Conservation (phyloP, 1,140 invertebrate genomes). For the Polyergus mexicanus region DNA sequence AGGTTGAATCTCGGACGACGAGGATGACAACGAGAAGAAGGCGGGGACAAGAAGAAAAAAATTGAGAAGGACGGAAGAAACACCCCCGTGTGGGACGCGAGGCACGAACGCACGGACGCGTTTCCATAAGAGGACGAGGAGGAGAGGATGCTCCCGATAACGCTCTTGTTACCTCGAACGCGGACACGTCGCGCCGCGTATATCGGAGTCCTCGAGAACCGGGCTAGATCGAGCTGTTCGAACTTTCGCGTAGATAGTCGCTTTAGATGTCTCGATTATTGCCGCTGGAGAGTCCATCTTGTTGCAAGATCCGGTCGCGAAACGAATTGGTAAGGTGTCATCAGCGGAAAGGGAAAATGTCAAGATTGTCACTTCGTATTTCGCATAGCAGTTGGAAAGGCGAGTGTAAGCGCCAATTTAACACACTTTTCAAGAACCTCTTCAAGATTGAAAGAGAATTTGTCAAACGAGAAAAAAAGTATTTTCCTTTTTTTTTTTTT, state of each 20-base stretch:
- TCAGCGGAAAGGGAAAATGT: not conserved
- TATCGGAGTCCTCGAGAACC: conserved; percentile 69
- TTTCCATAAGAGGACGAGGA: conserved; percentile 74
- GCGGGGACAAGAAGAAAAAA: conserved; percentile 45
- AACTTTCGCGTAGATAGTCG: conserved; percentile 71
- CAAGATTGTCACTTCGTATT: not conserved
- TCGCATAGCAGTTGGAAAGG: not conserved
- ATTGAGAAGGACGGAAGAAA: conserved; percentile 27
- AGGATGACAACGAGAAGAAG: conserved; percentile 32
- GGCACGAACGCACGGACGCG: conserved; percentile 73
- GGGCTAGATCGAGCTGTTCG: conserved; percentile 69
- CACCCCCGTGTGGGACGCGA: conserved; percentile 76
- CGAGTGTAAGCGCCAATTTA: conserved; percentile 41
- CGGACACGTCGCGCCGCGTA: conserved; percentile 73
- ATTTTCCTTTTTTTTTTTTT: conserved; percentile 17
- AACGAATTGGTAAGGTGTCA: conserved; percentile 20
- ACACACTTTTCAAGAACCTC: conserved; percentile 32
- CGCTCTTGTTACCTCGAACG: conserved; percentile 74
- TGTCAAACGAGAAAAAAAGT: not conserved
- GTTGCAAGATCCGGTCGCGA: conserved; percentile 30
- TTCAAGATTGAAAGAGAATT: conserved; percentile 12
- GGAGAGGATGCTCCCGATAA: conserved; percentile 78
- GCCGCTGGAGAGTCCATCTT: conserved; percentile 47
- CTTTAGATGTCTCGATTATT: conserved; percentile 60
- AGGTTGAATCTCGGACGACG: conserved; percentile 63